phyloP scores from a whole-genome alignment of 1,140 invertebrate genomes.

The Caenorhabditis inopinata region DNA sequence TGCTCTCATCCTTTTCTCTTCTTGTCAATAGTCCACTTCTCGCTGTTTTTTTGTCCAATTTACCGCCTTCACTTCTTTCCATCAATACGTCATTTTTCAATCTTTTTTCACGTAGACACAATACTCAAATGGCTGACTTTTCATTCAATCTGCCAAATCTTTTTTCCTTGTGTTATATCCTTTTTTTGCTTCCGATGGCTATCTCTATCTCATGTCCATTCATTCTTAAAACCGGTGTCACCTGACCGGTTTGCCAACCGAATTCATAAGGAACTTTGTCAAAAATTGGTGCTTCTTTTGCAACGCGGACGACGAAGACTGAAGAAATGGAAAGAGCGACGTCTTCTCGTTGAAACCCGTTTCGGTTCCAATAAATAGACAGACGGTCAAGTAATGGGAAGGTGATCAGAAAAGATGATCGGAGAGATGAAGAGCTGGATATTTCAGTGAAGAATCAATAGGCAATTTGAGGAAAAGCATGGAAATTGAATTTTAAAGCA shows the following conservation, averaged over 20 bases:
- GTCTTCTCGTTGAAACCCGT: conserved; percentile 18
- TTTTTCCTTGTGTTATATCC: not conserved
- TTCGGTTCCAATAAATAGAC: not conserved
- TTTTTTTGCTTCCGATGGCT: not conserved
- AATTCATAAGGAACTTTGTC: not conserved
- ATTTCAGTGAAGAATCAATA: not conserved
- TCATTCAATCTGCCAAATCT: not conserved
- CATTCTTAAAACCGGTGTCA: not conserved
- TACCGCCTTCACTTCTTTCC: not conserved
- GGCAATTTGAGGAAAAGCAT: not conserved
- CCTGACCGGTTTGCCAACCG: not conserved
- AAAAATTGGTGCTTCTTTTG: not conserved
- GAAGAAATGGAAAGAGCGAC: not conserved
- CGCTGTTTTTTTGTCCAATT: not conserved
- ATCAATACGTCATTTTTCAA: conserved; percentile 2
- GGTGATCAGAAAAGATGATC: conserved; percentile 1
- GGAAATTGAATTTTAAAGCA: not conserved
- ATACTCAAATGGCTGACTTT: not conserved
- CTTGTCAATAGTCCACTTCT: conserved; percentile 14
- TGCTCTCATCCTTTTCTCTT: not conserved
- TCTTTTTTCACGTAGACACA: not conserved
- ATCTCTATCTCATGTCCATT: not conserved
- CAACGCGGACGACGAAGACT: not conserved
- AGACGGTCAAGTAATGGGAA: not conserved
- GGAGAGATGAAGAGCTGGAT: not conserved